phyloP scores from a whole-genome alignment of 2,888 invertebrate genomes.

The Entomobrya multifasciata region DNA sequence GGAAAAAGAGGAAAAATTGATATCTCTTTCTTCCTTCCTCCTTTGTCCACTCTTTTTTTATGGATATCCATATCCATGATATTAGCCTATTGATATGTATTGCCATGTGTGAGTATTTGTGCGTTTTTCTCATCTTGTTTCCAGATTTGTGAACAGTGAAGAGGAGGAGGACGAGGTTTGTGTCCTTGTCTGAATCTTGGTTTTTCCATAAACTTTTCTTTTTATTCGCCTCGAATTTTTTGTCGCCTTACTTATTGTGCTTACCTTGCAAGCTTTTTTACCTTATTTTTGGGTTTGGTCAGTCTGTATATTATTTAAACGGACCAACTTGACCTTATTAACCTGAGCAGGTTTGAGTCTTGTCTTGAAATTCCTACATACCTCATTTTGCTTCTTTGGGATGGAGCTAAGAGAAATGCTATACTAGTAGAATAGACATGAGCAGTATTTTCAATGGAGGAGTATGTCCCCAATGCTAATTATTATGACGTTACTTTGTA shows the following conservation, averaged over 20 bases:
- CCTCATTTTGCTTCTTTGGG: too few relatives aligned
- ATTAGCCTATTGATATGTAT: not conserved
- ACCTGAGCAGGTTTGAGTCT: too few relatives aligned
- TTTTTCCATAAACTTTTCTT: not conserved
- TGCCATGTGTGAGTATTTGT: not conserved
- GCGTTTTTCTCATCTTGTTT: slow-evolving; percentile 39
- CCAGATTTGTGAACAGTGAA: slow-evolving; percentile 63
- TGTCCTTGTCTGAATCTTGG: not conserved
- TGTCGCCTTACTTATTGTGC: not conserved
- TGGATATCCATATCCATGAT: too few relatives aligned
- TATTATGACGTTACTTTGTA: too few relatives aligned
- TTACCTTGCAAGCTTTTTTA: slow-evolving; percentile 51
- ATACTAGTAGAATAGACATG: too few relatives aligned
- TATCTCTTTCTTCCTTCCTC: slow-evolving; percentile 42
- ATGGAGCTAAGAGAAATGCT: too few relatives aligned
- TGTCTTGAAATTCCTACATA: too few relatives aligned
- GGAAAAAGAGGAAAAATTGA: slow-evolving; percentile 59
- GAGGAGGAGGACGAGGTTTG: slow-evolving; percentile 55
- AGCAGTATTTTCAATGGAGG: too few relatives aligned
- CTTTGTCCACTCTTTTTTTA: not conserved
- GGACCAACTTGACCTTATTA: too few relatives aligned
- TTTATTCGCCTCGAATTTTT: slow-evolving; percentile 30
- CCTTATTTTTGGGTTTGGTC: not conserved
- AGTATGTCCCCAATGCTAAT: too few relatives aligned
- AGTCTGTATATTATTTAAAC: too few relatives aligned